A percentile compares a stretch with the other conserved stretches of the same genome.
These are phyloP conservation scores for Grallaria varia DNA, from an alignment of 2,113 vertebrate genomes.

Conservation along the genomic window DNA sequence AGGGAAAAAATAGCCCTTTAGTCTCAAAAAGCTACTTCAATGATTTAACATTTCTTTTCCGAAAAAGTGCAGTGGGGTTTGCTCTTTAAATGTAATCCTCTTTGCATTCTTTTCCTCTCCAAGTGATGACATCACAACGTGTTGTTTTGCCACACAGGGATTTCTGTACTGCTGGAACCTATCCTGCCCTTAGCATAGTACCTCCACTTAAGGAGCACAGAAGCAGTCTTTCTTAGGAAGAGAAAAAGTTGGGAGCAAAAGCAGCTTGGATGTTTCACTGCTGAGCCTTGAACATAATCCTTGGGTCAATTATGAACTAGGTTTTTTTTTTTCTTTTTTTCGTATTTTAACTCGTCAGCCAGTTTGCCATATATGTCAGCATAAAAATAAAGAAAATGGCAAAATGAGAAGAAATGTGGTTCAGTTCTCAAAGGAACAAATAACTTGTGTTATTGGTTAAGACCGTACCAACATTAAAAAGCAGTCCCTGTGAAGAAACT, in stretches of 20 bases:
- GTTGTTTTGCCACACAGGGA: neutral
- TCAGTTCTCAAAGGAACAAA: constrained; percentile 73
- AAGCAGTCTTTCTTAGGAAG: neutral
- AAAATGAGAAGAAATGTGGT: constrained; percentile 66
- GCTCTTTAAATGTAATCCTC: neutral
- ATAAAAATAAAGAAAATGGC: constrained; percentile 69
- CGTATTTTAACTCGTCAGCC: constrained; percentile 64
- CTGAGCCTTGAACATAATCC: constrained; percentile 49
- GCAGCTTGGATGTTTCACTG: neutral
- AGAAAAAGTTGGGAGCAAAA: constrained; percentile 1
- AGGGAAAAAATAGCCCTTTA: neutral
- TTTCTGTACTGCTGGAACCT: neutral
- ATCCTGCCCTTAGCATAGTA: neutral
- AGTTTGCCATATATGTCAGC: constrained; percentile 63
- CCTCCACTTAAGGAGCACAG: constrained; percentile 1
- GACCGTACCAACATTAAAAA: constrained; percentile 67
- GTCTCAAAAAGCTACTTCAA: neutral
- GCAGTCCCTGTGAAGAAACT: constrained; percentile 68
- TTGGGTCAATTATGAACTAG: constrained; percentile 48
- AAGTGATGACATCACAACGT: neutral
- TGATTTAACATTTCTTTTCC: neutral
- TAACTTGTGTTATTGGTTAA: constrained; percentile 72
- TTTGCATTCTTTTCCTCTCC: neutral
- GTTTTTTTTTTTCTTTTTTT: neutral
- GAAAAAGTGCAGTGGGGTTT: neutral